A percentile compares a stretch with the other conserved stretches of the same genome.
phyloP scores from a whole-genome alignment of 2,113 vertebrate genomes.

The Phrynosoma blainvillii region DNA sequence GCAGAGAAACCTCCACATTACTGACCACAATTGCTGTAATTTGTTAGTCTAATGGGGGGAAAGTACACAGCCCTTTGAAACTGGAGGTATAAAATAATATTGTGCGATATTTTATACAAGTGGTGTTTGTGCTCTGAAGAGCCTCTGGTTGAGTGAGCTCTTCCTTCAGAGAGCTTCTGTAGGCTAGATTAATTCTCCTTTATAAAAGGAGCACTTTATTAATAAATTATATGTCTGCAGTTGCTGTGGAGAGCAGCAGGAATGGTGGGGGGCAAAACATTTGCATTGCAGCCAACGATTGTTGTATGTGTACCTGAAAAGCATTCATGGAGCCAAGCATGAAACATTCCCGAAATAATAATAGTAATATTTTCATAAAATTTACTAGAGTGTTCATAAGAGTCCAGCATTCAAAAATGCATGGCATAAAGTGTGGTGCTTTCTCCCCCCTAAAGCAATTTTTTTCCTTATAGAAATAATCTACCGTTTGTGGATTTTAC shows the following conservation, averaged over 20 bases:
- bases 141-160: constrained; percentile 51
- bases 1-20: constrained; percentile 65
- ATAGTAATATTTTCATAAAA: background rate
- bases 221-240: constrained; percentile 61
- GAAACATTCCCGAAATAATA: constrained; percentile 32
- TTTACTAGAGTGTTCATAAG: background rate
- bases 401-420: background rate
- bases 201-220: constrained; percentile 56
- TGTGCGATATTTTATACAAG: constrained; percentile 60
- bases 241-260: constrained; percentile 11
- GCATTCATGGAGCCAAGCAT: constrained; percentile 24
- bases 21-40: constrained; percentile 74
- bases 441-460: background rate
- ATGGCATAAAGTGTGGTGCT: background rate
- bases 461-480: background rate
- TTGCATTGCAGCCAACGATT: background rate
- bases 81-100: constrained; percentile 69
- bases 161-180: constrained; percentile 57
- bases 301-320: constrained; percentile 17
- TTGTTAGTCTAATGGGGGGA: constrained; percentile 74
- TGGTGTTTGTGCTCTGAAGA: constrained; percentile 50
- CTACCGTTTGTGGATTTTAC: background rate
- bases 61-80: constrained; percentile 59
- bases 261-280: background rate
- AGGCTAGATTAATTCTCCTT: constrained; percentile 63